Evolutionary conservation across 2,888 invertebrate species (phyloP).

Genomic region (Chouioia cunea): DNA sequence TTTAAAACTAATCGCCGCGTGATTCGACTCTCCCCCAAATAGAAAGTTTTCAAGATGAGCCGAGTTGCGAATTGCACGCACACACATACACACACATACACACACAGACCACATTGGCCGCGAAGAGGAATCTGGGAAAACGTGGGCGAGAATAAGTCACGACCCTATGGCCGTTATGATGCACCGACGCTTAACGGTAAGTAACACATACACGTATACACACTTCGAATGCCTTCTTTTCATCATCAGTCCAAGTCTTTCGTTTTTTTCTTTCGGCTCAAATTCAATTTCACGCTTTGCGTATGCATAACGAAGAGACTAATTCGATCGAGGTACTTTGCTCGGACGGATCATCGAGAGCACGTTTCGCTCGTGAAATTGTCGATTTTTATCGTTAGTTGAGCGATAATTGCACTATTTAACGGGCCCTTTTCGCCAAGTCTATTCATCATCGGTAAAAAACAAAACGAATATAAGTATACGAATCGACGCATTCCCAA

Average conservation of each 20-base stretch:
- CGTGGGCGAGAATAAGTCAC: constrained; percentile 48
- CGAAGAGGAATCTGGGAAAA: constrained; percentile 15
- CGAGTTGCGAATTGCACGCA: no score
- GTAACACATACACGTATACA: constrained; percentile 29
- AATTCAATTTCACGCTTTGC: constrained; percentile 33
- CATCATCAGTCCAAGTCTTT: constrained; percentile 21
- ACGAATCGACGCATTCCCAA: no score
- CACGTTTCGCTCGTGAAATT: not conserved
- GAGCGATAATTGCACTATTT: no score
- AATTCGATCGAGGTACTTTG: not conserved
- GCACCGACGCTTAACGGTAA: constrained; percentile 7
- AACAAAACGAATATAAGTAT: no score
- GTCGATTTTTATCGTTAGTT: no score
- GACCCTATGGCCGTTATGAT: constrained; percentile 40
- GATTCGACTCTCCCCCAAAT: no score
- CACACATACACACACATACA: no score
- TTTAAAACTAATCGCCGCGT: no score
- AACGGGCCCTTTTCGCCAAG: no score
- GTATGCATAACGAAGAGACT: not conserved
- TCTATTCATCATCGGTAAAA: no score
- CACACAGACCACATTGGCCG: not conserved
- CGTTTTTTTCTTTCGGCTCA: constrained; percentile 26
- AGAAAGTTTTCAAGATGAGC: no score
- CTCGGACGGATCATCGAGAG: not conserved
- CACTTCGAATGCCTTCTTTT: constrained; percentile 4